Evolutionary conservation across 1,140 invertebrate species (phyloP).

Genomic region (Drosophila setifemur): DNA sequence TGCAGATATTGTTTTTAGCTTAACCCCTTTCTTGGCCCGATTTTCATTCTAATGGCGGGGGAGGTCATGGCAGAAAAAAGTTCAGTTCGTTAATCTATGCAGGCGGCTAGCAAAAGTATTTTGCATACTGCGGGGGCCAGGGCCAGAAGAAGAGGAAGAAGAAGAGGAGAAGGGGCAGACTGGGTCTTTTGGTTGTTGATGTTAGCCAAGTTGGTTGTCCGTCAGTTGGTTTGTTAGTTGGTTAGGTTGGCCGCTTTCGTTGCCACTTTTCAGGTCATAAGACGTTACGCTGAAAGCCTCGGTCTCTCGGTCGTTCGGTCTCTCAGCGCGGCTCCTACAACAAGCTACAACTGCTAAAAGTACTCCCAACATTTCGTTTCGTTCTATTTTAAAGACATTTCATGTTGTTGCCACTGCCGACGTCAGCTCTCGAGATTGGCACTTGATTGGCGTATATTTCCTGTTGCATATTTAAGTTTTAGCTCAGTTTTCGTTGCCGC

Average conservation of each 20-base stretch:
- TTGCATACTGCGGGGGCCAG: slow-evolving; percentile 44
- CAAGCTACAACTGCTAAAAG: neutral
- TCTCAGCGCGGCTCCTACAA: no score
- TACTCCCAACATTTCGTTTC: slow-evolving; percentile 66
- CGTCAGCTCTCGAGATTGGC: slow-evolving; percentile 73
- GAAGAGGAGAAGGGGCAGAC: slow-evolving; percentile 7
- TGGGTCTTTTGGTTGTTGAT: slow-evolving; percentile 35
- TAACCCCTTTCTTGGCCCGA: neutral
- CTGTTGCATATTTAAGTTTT: slow-evolving; percentile 79
- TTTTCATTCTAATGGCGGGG: slow-evolving; percentile 1
- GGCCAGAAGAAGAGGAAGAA: slow-evolving; percentile 31
- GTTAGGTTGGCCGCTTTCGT: slow-evolving; percentile 56
- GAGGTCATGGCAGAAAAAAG: slow-evolving; percentile 33
- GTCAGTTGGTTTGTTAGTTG: slow-evolving; percentile 55
- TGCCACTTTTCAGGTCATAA: slow-evolving; percentile 73
- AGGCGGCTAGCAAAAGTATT: slow-evolving; percentile 55
- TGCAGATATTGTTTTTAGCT: neutral
- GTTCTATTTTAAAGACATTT: slow-evolving; percentile 80
- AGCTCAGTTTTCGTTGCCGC: slow-evolving; percentile 31
- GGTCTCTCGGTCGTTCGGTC: no score
- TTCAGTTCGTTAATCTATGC: slow-evolving; percentile 68
- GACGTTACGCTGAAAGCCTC: slow-evolving; percentile 63
- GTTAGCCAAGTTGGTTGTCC: slow-evolving; percentile 35
- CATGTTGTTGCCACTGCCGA: slow-evolving; percentile 56
- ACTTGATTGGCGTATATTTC: slow-evolving; percentile 81